A percentile compares a stretch with the other conserved stretches of the same genome.
phyloP scores from a whole-genome alignment of 2,888 invertebrate genomes.

The Philonicus albiceps region DNA sequence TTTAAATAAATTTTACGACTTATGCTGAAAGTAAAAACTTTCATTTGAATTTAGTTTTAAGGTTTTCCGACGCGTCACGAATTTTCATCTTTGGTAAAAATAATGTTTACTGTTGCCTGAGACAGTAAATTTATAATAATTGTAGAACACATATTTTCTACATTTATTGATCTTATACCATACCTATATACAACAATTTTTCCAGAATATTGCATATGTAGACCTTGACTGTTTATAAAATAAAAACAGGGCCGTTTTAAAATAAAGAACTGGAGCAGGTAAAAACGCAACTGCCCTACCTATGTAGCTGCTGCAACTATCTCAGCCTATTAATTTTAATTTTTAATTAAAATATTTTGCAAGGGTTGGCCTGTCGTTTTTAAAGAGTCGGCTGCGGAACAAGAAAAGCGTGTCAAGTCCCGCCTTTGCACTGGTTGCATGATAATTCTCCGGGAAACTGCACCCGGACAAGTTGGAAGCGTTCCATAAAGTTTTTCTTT shows the following conservation, averaged over 20 bases:
- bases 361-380: neutral
- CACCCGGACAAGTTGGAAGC: neutral
- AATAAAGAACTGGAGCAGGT: neutral
- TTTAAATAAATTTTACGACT: no score
- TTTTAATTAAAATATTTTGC: neutral
- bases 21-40: no score
- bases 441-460: neutral
- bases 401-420: neutral
- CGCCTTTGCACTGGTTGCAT: neutral
- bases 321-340: neutral
- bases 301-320: neutral
- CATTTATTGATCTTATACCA: no score
- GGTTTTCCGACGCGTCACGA: no score
- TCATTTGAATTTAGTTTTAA: no score
- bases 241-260: neutral
- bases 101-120: no score
- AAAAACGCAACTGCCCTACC: neutral
- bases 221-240: neutral
- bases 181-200: neutral
- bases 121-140: no score
- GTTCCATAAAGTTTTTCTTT: neutral
- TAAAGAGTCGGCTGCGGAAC: neutral
- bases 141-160: no score
- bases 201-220: neutral
- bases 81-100: no score